Conservation (phyloP, 2,113 vertebrate species). For the Archocentrus centrarchus region DNA sequence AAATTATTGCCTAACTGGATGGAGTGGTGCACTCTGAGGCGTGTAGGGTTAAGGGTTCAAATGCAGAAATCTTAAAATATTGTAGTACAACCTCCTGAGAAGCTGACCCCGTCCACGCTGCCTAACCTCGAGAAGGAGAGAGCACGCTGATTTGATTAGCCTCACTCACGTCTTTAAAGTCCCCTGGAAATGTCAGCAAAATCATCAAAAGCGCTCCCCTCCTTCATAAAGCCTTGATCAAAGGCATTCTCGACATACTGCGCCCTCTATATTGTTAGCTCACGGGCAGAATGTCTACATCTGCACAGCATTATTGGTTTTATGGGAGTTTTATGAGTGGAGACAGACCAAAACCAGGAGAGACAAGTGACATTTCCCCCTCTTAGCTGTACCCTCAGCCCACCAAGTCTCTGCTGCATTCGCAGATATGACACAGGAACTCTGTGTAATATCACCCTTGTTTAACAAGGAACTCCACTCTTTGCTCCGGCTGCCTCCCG, state of each 20-base stretch:
- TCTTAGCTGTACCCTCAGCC: conserved; percentile 37
- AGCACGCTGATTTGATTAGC: conserved; percentile 68
- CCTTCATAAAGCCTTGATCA: conserved; percentile 75
- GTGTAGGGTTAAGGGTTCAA: neutral
- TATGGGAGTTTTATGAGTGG: conserved; percentile 65
- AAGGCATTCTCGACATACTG: conserved; percentile 77
- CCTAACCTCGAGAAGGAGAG: conserved; percentile 26
- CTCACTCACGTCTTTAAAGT: conserved; percentile 58
- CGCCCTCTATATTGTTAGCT: conserved; percentile 60
- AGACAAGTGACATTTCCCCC: conserved; percentile 60
- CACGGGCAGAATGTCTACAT: conserved; percentile 63
- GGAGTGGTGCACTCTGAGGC: no score
- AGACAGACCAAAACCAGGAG: conserved; percentile 47
- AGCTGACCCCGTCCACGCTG: conserved; percentile 20
- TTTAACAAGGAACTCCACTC: conserved; percentile 26
- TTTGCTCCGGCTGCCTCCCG: conserved; percentile 3
- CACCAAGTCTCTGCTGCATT: conserved; percentile 50
- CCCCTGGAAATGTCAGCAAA: conserved; percentile 78
- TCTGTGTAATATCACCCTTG: conserved; percentile 30
- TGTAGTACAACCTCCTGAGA: neutral
- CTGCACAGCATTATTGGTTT: conserved; percentile 74
- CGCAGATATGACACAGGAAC: conserved; percentile 34
- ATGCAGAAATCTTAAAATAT: neutral
- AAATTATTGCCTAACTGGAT: neutral
- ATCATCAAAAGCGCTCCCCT: conserved; percentile 64